phyloP scores from a whole-genome alignment of 2,888 invertebrate genomes.

The Cheilosia soror region DNA sequence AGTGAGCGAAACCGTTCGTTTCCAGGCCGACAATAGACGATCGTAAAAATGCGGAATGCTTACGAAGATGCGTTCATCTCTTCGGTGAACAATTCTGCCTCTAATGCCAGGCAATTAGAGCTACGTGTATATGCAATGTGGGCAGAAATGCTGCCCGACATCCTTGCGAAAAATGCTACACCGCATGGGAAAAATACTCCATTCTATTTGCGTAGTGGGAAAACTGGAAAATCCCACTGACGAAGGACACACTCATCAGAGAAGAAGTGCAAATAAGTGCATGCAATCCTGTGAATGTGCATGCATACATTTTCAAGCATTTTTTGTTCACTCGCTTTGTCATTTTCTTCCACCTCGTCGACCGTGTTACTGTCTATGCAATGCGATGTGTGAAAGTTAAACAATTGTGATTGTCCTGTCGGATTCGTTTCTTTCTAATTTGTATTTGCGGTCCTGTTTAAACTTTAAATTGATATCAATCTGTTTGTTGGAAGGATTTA shows the following conservation, averaged over 20 bases:
- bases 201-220: slow-evolving; percentile 47
- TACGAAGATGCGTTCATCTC: slow-evolving; percentile 54
- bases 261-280: slow-evolving; percentile 68
- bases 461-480: slow-evolving; percentile 74
- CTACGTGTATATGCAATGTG: slow-evolving; percentile 17
- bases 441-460: slow-evolving; percentile 72
- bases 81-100: slow-evolving; percentile 25
- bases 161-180: slow-evolving; percentile 57
- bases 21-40: slow-evolving; percentile 39
- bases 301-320: slow-evolving; percentile 22
- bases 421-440: slow-evolving; percentile 68
- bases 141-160: slow-evolving; percentile 16
- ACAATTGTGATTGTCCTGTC: slow-evolving; percentile 69
- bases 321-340: slow-evolving; percentile 13
- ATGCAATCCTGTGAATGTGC: slow-evolving; percentile 64
- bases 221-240: slow-evolving; percentile 61
- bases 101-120: slow-evolving; percentile 69
- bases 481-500: slow-evolving; percentile 71
- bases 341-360: background rate
- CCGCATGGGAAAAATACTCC: slow-evolving; percentile 35
- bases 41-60: slow-evolving; percentile 38
- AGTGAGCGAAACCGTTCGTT: slow-evolving; percentile 42
- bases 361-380: slow-evolving; percentile 11
- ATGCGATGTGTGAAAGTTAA: slow-evolving; percentile 72
- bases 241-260: slow-evolving; percentile 67